Base-by-base conservation (phyloP, 2,797 vertebrate species). In the Poecilia gillii region DNA sequence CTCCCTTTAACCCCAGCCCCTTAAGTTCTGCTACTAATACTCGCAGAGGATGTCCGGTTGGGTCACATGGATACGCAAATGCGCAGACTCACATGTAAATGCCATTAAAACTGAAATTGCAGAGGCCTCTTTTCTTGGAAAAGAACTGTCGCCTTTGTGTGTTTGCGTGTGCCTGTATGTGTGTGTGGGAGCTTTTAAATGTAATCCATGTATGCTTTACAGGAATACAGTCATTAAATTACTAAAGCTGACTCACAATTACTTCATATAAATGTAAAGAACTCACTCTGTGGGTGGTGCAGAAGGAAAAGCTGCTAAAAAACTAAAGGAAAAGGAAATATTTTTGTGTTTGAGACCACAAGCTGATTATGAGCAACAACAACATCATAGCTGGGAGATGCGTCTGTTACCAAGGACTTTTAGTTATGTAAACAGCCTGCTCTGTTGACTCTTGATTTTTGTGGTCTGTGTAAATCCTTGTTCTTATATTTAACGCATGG, bases 181-280 rank as follows among this genome's bases (percentile, higher is more conserved):
- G 55, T 75, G 47, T 47, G 74, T 36, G 46, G 39, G 12, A 53
- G 45, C 66, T 86, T 85, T 72, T 75, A 77, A 43, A 49, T 81
- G 79, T 83, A 84, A 76, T 18, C 68, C 89, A 82, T 85, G 76
- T 84, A 64, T 75, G 46, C 83, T 87, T 90, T 70, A 82, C 51
- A 45, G 85, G 71, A 64, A 33, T 28, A 85, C 31, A 74, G 80
- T 80, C 76, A 84, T 86, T 47, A 86, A 4, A 3, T 78, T 81
- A 85, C 70, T 83, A 85, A 80, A 75, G 49, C 68, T 91, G 88
- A 93, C 72, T 90, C 86, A 88, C 49, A 76, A 87, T 76, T 75
- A 39, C 14, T 14, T 86, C 74, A 80, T 46, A 41, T 72, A 82
- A 76, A 78, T 11, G 13, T 59, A 79, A 70, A 76, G 28, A 39